Conservation (phyloP, 2,888 invertebrate genomes). For the Epiblema foenella region DNA sequence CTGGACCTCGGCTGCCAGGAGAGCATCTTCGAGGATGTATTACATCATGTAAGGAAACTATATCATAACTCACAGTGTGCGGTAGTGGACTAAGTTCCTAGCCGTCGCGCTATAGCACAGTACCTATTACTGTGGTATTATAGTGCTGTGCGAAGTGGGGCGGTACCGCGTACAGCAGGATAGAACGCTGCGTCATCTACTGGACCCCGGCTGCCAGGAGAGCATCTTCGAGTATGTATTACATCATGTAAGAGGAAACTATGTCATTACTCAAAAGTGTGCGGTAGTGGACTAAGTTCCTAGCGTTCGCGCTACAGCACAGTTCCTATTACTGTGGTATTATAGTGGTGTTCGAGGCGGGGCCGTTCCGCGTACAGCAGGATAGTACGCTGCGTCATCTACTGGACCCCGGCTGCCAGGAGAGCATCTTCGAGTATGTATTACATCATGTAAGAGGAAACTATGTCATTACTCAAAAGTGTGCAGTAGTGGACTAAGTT, state of each 20-base stretch:
- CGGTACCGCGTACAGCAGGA: conserved; percentile 63
- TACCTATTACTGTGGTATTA: no score
- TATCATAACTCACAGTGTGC: no score
- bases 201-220: conserved; percentile 79
- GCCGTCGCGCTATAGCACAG: no score
- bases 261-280: no score
- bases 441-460: conserved; percentile 64
- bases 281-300: no score
- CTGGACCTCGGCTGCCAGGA: conserved; percentile 79
- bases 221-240: conserved; percentile 74
- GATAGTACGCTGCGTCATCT: conserved; percentile 62
- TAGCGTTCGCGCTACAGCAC: no score
- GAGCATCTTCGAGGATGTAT: conserved; percentile 74
- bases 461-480: no score
- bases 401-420: conserved; percentile 78
- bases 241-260: conserved; percentile 61
- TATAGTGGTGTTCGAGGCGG: conserved; percentile 63
- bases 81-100: no score
- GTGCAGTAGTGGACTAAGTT: no score
- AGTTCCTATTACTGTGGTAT: no score
- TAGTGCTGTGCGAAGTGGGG: conserved; percentile 65
- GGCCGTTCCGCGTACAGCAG: conserved; percentile 61
- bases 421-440: conserved; percentile 75
- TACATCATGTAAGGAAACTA: conserved; percentile 62
- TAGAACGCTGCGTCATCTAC: conserved; percentile 58